phyloP scores from a whole-genome alignment of 1,140 invertebrate genomes.

The Physella acuta region DNA sequence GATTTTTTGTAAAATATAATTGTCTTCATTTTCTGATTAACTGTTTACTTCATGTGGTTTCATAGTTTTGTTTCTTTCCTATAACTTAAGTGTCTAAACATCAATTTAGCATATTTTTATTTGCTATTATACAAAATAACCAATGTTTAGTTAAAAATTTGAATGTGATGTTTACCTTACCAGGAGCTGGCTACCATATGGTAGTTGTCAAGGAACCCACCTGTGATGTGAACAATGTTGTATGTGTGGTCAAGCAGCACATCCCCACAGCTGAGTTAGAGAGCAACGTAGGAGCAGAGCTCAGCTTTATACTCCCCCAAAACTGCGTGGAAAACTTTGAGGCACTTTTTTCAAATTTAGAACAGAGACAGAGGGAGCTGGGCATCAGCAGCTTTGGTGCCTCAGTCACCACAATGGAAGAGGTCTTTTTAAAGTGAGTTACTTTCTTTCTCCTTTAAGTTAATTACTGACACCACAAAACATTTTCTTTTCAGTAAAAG shows the following conservation, averaged over 20 bases:
- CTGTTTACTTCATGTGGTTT: too few species aligned
- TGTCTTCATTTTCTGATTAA: too few species aligned
- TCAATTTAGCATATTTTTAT: too few species aligned
- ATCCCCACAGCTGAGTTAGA: constrained; percentile 49
- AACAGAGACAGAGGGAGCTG: constrained; percentile 65
- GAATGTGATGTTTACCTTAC: too few species aligned
- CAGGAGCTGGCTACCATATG: constrained; percentile 58
- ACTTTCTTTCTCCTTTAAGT: too few species aligned
- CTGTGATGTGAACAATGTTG: constrained; percentile 63
- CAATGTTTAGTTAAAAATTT: too few species aligned
- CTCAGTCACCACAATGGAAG: constrained; percentile 80
- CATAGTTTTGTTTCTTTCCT: too few species aligned
- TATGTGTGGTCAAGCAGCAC: constrained; percentile 37
- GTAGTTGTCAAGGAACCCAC: constrained; percentile 50
- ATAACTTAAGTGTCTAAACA: too few species aligned
- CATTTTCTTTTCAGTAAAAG: too few species aligned
- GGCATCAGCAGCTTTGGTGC: constrained; percentile 77
- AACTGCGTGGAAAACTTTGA: constrained; percentile 50
- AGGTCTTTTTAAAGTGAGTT: constrained; percentile 80
- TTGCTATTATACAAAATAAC: too few species aligned
- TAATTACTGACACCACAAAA: too few species aligned
- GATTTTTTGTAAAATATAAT: neutral
- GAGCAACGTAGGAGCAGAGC: constrained; percentile 54
- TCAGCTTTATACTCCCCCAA: constrained; percentile 55
- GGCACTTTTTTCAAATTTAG: constrained; percentile 69